A percentile compares a stretch with the other conserved stretches of the same genome.
Evolutionary conservation across 2,888 invertebrate species (phyloP).

Genomic region (Belgica antarctica): DNA sequence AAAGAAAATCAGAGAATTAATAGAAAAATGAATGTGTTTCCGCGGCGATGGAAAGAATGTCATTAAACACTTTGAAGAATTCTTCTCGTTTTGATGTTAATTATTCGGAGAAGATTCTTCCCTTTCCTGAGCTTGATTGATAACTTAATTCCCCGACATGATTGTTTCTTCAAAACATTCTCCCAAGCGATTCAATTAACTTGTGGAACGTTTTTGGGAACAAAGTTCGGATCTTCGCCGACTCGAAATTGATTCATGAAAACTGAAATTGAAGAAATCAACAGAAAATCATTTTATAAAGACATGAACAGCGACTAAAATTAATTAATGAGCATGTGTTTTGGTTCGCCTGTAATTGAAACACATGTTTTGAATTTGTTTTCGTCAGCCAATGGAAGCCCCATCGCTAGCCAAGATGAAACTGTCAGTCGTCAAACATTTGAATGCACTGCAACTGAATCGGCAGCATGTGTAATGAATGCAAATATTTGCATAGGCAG

Average conservation of each 20-base stretch:
- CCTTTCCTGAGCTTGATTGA: not conserved
- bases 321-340: not conserved
- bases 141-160: constrained; percentile 1
- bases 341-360: not conserved
- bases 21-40: not conserved
- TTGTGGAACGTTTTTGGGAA: not conserved
- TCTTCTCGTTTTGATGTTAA: constrained; percentile 7
- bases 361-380: too few relatives aligned
- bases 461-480: too few relatives aligned
- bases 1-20: constrained; percentile 9
- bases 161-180: not conserved
- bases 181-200: not conserved
- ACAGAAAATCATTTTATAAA: not conserved
- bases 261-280: not conserved
- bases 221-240: not conserved
- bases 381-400: too few relatives aligned
- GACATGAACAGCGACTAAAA: not conserved
- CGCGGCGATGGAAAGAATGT: constrained; percentile 3
- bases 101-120: not conserved
- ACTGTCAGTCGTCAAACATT: too few relatives aligned
- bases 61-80: constrained; percentile 11
- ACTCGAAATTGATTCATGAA: not conserved
- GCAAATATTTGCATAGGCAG: too few relatives aligned
- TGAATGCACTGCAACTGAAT: too few relatives aligned
- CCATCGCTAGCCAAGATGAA: too few relatives aligned